Evolutionary conservation across 2,113 vertebrate species (phyloP), one percentile per base, ranked within the genome.

Genomic region (Cinclus cinclus): DNA sequence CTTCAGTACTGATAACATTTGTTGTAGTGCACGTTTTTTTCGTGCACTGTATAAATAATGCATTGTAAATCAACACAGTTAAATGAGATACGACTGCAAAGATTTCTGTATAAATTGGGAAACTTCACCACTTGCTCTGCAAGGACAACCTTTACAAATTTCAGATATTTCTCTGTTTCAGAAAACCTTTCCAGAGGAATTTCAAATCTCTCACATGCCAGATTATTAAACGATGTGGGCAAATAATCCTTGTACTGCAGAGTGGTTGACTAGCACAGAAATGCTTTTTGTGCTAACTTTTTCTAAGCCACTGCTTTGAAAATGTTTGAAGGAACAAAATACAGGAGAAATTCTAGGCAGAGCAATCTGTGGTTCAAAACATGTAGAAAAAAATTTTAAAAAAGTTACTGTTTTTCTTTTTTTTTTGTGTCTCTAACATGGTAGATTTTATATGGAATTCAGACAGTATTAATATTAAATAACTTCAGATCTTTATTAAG

Each of bases 51-150:
- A 96, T 95, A 95, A 97, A 94, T 94, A 92, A 93, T 69, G 91
- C 91, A 19, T 85, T 41, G 11, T 55, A 27, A 77, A 92, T 92
- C 83, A 83, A 27, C 27, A 44, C 24, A 84, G 84, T 88, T 83
- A 93, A 91, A 85, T 96, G 89, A 92, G 75, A 90, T 68, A 93
- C 83, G 91, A 95, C 91, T 93, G 23, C 52, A 64, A 50, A 96
- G 76, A 96, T 97, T 96, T 89, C 5, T 49, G 60, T 87, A 49
- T 62, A 62, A 93, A 89, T 67, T 75, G 53, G 67, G 93, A 60
- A 79, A 64, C 65, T 83, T 91, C 6, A 2, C 44, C 55, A 68
- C 6, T 9, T 96, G 65, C 82, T 92, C 76, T 90, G 18, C 83
- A 95, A 97, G 95, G 96, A 94, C 89, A 90, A 1, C 9, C 49